Evolutionary conservation across 2,797 vertebrate genomes (phyloP), one percentile per base, ranked within the genome.

Genomic region (Pipistrellus pipistrellus): DNA sequence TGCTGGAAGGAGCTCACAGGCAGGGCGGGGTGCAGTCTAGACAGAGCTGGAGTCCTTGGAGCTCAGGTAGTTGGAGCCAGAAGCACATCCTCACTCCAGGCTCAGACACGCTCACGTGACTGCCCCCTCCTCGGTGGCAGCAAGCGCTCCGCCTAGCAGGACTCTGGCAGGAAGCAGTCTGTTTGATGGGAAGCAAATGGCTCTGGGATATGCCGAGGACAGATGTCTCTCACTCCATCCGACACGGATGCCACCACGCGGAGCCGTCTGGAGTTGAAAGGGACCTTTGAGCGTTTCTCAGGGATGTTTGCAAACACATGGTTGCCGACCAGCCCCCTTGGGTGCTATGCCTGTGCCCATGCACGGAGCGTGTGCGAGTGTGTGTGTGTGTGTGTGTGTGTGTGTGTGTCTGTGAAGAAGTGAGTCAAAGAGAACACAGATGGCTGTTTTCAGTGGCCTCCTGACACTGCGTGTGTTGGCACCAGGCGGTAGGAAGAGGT

Each of bases 181-280:
- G 30, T 85, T 46, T 59, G 88, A 91, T 82, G 90, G 94, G 91
- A 85, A 66, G 46, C 66, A 75, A 72, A 66, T 59, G 69, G 93
- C 92, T 23, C 66, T 55, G 38, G 83, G 76, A 51, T 57, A 27
- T 53, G 48, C 76, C 2, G 25, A 35, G 88, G 88, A 75, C 96
- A 85, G 86, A 94, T 66, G 76, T 90, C 72, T 83, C 25, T 48
- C 87, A 2, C 93, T 95, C 81, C 41, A 4, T 69, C 41, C 35
- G 18, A 76, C 64, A 35, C 48, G 25, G 81, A 38, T 62, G 64
- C 66, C 13, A 12, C 75, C 86, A 83, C 44, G 44, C 27, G 35
- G 88, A 86, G 89, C 84, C 35, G 77, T 41, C 17, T 41, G 66
- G 93, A 57, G 11, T 51, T 2, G 4, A 4, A 72, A 38, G 35